Percentiles rank a stretch among this genome's conserved stretches.
Conservation (phyloP, 2,797 vertebrate genomes). For the Enteromius paludinosus region DNA sequence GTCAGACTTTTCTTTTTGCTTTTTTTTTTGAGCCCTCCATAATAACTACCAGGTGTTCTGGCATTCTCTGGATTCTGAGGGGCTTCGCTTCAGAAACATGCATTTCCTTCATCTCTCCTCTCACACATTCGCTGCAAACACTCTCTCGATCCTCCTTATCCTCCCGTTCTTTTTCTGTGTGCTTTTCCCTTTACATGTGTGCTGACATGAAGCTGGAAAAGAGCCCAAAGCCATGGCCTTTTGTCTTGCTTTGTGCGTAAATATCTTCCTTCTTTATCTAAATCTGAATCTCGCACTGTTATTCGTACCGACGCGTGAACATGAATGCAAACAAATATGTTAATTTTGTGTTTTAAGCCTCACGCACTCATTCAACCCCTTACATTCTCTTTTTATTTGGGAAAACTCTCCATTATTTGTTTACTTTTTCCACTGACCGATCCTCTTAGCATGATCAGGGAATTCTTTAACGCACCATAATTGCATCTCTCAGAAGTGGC, state of each 20-base stretch:
- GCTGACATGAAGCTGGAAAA: slow-evolving; percentile 38
- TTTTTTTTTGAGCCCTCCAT: slow-evolving; percentile 44
- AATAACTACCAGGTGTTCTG: slow-evolving; percentile 65
- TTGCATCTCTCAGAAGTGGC: slow-evolving; percentile 59
- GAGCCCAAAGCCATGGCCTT: slow-evolving; percentile 21
- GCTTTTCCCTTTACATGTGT: slow-evolving; percentile 26
- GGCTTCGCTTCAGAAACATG: slow-evolving; percentile 42
- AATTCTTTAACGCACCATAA: slow-evolving; percentile 54
- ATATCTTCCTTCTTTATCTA: neutral
- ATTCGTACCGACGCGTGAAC: slow-evolving; percentile 10
- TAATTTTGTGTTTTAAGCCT: neutral
- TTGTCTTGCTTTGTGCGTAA: slow-evolving; percentile 32
- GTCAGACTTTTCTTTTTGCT: slow-evolving; percentile 30
- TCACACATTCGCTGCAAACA: slow-evolving; percentile 16
- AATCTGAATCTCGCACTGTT: slow-evolving; percentile 26
- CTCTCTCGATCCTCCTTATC: slow-evolving; percentile 2
- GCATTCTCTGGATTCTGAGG: slow-evolving; percentile 51
- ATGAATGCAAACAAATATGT: neutral
- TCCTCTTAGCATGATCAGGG: slow-evolving; percentile 45
- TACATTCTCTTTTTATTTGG: neutral
- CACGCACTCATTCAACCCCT: neutral
- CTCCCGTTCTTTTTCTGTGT: slow-evolving; percentile 18
- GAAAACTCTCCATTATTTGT: slow-evolving; percentile 39
- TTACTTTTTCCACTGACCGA: slow-evolving; percentile 46
- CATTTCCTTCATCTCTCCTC: slow-evolving; percentile 42